Evolutionary conservation across 2,888 invertebrate genomes (phyloP).

Genomic region (Dryobotodes eremita): DNA sequence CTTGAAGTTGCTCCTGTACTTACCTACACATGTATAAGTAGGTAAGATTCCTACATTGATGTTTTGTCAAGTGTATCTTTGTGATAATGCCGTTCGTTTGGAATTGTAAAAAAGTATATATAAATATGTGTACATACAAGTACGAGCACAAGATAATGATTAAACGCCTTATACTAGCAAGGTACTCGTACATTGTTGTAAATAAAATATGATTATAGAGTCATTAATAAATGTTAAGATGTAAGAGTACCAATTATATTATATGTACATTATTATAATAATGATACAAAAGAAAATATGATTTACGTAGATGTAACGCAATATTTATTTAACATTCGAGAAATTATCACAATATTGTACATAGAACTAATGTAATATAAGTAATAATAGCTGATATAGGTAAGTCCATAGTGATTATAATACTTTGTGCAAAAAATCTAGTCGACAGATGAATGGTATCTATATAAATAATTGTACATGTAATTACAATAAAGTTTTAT

Average conservation of each 20-base stretch:
- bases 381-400: slow-evolving; percentile 77
- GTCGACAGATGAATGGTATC: slow-evolving; percentile 88
- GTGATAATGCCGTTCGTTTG: slow-evolving; percentile 50
- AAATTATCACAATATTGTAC: slow-evolving; percentile 84
- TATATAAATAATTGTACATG: slow-evolving; percentile 83
- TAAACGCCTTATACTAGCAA: slow-evolving; percentile 74
- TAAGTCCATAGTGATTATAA: slow-evolving; percentile 86
- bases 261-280: slow-evolving; percentile 67
- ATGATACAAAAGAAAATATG: slow-evolving; percentile 63
- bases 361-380: slow-evolving; percentile 65
- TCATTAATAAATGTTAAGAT: slow-evolving; percentile 59
- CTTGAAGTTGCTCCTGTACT: slow-evolving; percentile 16
- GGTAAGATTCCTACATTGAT: slow-evolving; percentile 37
- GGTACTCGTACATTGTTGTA: slow-evolving; percentile 68
- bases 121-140: slow-evolving; percentile 60
- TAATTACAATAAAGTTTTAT: slow-evolving; percentile 85
- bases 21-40: slow-evolving; percentile 26
- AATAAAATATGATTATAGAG: slow-evolving; percentile 69
- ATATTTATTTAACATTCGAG: slow-evolving; percentile 75
- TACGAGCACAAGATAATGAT: slow-evolving; percentile 69
- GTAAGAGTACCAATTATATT: slow-evolving; percentile 65
- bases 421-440: slow-evolving; percentile 90
- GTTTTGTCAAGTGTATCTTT: slow-evolving; percentile 51
- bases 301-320: slow-evolving; percentile 69
- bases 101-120: slow-evolving; percentile 52